Base-by-base conservation (phyloP, 2,797 vertebrate species). In the Bucorvus abyssinicus region DNA sequence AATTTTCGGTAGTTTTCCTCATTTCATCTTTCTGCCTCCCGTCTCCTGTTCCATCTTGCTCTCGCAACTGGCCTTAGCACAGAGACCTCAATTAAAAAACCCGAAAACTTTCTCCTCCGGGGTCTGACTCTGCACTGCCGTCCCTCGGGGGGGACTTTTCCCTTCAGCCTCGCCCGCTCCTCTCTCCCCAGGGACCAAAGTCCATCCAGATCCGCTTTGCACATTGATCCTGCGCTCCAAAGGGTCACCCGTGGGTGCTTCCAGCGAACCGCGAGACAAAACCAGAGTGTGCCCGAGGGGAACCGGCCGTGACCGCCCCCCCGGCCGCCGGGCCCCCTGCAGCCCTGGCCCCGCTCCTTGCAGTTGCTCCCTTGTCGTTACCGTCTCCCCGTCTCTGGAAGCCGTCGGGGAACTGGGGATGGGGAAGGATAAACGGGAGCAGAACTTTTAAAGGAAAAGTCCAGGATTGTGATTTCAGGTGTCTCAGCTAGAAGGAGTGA, bases 1-100 rank as follows among this genome's bases (percentile, higher is more conserved):
- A 57, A 73, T 34, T 5, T 32, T 40, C 23, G 36, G 15, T 14
- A 3, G 0, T 55, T 71, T 18, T 1, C 13, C n/a, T 26, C 8
- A 2, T 84, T 87, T 77, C 14, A 9, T 4, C 30, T 56, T 50
- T 42, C 53, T 26, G 21, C 26, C 21, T 73, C 59, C 16, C 53
- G 6, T 7, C 59, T 60, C 47, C 55, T 18, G 3, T 27, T 49
- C 64, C 88, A 56, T 26, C 27, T 65, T 42, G 2, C 14, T 42
- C 12, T 47, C 15, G 0, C 38, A 56, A 53, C 2, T 7, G 36
- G 7, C 29, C 44, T 82, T 79, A 23, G 19, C 23, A 9, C 17
- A 44, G 14, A 36, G 4, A 9, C 17, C 26, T 69, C 73, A n/a
- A 59, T 45, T 65, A 7, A 38, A 9, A 9, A 4, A n/a, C 3